Percentiles rank a stretch among this genome's conserved stretches.
Evolutionary conservation across 2,888 invertebrate genomes (phyloP).

Genomic region (Steinernema hermaphroditum): DNA sequence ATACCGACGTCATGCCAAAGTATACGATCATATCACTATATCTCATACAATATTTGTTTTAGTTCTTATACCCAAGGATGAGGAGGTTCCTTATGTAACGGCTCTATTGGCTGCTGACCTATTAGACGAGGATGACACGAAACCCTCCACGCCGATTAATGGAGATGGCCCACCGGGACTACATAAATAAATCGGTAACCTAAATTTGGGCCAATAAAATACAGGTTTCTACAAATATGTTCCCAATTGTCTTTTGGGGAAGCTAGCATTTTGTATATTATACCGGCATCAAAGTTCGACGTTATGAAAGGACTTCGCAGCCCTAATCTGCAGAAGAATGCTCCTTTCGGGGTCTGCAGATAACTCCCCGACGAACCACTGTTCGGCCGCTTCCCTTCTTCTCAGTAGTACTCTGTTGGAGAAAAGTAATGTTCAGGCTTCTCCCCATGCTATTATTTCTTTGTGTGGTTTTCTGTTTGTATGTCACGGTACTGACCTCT

Average conservation of each 20-base stretch:
- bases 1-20: constrained; percentile 4
- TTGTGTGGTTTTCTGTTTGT: too few species aligned
- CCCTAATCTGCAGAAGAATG: constrained; percentile 15
- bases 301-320: neutral
- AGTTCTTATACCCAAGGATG: constrained; percentile 22
- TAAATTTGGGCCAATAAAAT: too few species aligned
- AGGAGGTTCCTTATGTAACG: constrained; percentile 13
- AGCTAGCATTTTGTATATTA: too few species aligned
- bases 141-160: constrained; percentile 22
- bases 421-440: too few species aligned
- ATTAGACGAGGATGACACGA: constrained; percentile 15
- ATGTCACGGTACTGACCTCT: too few species aligned
- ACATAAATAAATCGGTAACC: too few species aligned
- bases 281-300: neutral
- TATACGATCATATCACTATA: too few species aligned
- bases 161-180: too few species aligned
- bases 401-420: neutral
- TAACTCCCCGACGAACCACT: constrained; percentile 18
- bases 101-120: neutral
- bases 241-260: too few species aligned
- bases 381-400: neutral
- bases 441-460: too few species aligned
- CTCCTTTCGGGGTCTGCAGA: neutral
- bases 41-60: too few species aligned
- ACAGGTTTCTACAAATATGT: too few species aligned